Conservation (phyloP, 2,797 vertebrate species). For the Etheostoma perlongum region DNA sequence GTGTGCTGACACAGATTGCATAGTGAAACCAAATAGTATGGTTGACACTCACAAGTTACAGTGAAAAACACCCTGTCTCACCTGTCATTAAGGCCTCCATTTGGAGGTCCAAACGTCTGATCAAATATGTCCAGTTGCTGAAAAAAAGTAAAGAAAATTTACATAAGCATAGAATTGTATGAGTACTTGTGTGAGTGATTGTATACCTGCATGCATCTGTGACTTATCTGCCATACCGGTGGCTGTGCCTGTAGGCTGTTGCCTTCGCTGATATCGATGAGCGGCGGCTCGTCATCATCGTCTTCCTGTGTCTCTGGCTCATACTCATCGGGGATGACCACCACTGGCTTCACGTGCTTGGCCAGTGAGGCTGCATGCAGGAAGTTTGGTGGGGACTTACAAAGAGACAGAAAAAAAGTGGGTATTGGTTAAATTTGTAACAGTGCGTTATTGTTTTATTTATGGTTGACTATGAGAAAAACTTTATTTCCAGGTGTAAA, state of each 20-base stretch:
- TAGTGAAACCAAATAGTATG: not conserved
- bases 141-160: conserved; percentile 6
- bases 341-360: conserved; percentile 96
- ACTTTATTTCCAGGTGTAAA: not conserved
- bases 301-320: conserved; percentile 86
- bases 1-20: not conserved
- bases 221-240: conserved; percentile 61
- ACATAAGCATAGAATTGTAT: not conserved
- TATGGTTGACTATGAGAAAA: not conserved
- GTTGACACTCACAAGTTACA: not conserved
- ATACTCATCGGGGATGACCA: conserved; percentile 92
- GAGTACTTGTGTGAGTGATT: not conserved
- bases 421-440: not conserved
- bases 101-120: conserved; percentile 93
- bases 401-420: not conserved
- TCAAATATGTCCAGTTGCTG: conserved; percentile 91
- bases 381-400: conserved; percentile 94
- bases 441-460: not conserved
- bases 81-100: conserved; percentile 93
- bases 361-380: conserved; percentile 93
- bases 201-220: not conserved
- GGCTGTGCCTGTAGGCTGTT: conserved; percentile 78
- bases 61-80: conserved; percentile 32
- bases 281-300: conserved; percentile 92
- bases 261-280: conserved; percentile 90